A percentile compares a stretch with the other conserved stretches of the same genome.
phyloP scores from a whole-genome alignment of 2,797 vertebrate genomes.

The Eurystomus glaucurus region DNA sequence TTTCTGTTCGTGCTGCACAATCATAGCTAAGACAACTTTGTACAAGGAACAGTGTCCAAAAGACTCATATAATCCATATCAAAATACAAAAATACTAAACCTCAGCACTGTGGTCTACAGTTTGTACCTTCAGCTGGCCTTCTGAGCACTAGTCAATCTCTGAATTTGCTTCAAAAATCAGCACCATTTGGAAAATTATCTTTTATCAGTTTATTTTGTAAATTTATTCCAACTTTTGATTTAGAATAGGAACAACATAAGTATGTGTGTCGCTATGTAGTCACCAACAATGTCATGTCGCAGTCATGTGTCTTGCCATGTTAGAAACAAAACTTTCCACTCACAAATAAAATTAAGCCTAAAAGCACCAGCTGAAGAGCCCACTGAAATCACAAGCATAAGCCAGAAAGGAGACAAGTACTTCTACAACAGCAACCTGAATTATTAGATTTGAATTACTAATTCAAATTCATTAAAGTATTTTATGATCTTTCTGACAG shows the following conservation, averaged over 20 bases:
- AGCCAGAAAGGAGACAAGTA: accelerated
- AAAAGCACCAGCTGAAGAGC: not conserved
- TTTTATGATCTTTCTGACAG: not conserved
- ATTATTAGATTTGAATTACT: not conserved
- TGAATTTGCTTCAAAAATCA: not conserved
- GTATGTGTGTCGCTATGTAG: not conserved
- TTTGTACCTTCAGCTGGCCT: not conserved
- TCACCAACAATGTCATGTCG: not conserved
- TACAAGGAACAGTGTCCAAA: not conserved
- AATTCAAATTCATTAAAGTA: not conserved
- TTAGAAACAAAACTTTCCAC: not conserved
- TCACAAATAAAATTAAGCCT: not conserved
- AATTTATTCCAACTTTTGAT: not conserved
- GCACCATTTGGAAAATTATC: not conserved
- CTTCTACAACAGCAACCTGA: not conserved
- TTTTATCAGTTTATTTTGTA: not conserved
- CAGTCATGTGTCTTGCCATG: not conserved
- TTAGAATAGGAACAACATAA: not conserved
- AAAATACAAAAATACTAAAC: not conserved
- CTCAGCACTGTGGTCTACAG: not conserved
- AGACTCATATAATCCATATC: not conserved
- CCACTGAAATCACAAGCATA: not conserved
- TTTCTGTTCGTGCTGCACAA: not conserved
- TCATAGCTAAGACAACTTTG: not conserved
- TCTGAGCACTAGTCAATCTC: not conserved